Conservation (phyloP, 2,888 invertebrate species). For the Heliconius erato region DNA sequence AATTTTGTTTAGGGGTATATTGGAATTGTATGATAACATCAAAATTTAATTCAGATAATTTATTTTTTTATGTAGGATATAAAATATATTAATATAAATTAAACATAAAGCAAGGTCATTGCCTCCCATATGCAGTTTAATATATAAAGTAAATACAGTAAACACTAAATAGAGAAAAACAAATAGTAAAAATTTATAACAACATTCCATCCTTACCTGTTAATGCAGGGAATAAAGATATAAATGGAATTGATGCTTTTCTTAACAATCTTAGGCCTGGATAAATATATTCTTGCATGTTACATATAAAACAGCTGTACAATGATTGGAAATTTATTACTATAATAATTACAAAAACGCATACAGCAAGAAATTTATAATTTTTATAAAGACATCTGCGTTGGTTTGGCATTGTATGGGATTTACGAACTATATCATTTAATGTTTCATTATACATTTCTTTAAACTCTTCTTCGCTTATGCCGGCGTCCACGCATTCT, state of each 20-base stretch:
- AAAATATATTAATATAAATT: neutral
- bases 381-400: slow-evolving; percentile 24
- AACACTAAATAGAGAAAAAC: no score
- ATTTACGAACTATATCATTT: slow-evolving; percentile 66
- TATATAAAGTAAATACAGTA: no score
- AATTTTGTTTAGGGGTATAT: no score
- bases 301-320: slow-evolving; percentile 88
- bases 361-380: slow-evolving; percentile 30
- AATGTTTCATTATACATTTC: slow-evolving; percentile 83
- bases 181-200: no score
- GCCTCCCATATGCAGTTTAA: no score
- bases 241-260: slow-evolving; percentile 90
- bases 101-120: no score
- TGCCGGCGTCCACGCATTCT: slow-evolving; percentile 85
- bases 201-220: slow-evolving; percentile 84
- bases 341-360: slow-evolving; percentile 56
- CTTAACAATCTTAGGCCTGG: slow-evolving; percentile 91
- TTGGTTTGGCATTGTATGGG: slow-evolving; percentile 5
- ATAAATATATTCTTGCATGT: slow-evolving; percentile 92
- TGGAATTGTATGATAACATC: no score
- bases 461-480: slow-evolving; percentile 88
- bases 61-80: neutral
- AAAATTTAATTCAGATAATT: no score
- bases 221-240: slow-evolving; percentile 89
- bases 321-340: slow-evolving; percentile 87